phyloP scores from a whole-genome alignment of 2,113 vertebrate genomes.

The Oxygymnocypris stewartii region DNA sequence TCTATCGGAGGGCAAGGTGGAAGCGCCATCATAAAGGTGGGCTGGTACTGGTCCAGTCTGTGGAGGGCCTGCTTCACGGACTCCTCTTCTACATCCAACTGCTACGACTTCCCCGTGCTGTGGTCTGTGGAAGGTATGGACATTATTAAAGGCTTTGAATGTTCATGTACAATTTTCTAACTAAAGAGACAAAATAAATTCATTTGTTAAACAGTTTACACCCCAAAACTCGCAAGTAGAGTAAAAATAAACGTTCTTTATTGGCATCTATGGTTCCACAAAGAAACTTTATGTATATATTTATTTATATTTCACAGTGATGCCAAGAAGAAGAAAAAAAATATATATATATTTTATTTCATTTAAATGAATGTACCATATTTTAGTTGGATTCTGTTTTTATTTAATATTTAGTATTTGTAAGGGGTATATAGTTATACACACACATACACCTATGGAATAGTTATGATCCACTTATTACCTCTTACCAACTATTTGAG shows the following conservation, averaged over 20 bases:
- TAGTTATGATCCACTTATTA: too few species aligned
- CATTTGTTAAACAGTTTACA: not conserved
- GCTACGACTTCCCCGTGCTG: constrained; percentile 90
- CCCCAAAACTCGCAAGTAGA: not conserved
- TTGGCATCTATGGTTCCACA: not conserved
- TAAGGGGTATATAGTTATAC: too few species aligned
- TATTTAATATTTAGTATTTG: too few species aligned
- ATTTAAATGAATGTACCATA: too few species aligned
- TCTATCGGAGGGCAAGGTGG: constrained; percentile 85
- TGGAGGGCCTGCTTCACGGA: constrained; percentile 92
- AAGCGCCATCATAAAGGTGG: constrained; percentile 81
- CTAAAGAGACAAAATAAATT: not conserved
- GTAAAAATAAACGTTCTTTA: not conserved
- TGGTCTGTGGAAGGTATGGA: constrained; percentile 89
- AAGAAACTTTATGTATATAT: not conserved
- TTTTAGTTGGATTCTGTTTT: too few species aligned
- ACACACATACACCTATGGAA: too few species aligned
- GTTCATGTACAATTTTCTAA: not conserved
- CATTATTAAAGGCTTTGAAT: not conserved
- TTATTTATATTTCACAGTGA: not conserved
- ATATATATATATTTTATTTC: too few species aligned
- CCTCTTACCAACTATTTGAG: too few species aligned
- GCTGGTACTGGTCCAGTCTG: constrained; percentile 92
- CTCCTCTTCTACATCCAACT: constrained; percentile 88
- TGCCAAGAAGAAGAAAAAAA: not conserved